Evolutionary conservation across 2,888 invertebrate genomes (phyloP).

Genomic region (Drosophila gaucha): DNA sequence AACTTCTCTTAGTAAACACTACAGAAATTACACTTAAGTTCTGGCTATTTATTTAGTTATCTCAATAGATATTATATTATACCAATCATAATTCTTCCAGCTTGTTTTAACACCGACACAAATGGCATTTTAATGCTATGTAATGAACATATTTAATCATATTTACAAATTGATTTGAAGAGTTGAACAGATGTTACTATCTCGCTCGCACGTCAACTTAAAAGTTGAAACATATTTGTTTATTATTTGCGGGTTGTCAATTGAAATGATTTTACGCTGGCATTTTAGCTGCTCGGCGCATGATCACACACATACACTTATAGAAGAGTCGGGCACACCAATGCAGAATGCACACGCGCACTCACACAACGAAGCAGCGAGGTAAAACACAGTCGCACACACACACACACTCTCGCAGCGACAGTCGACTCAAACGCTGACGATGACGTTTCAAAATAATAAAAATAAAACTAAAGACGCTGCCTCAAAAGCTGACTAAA

Average conservation of each 20-base stretch:
- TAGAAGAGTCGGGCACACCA: slow-evolving; percentile 24
- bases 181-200: slow-evolving; percentile 4
- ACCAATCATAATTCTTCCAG: background rate
- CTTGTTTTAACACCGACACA: background rate
- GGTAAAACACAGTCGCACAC: slow-evolving; percentile 26
- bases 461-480: slow-evolving; percentile 35
- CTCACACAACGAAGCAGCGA: slow-evolving; percentile 41
- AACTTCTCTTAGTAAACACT: too few species aligned
- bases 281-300: slow-evolving; percentile 55
- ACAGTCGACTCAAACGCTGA: slow-evolving; percentile 59
- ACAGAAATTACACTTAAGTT: background rate
- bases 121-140: slow-evolving; percentile 6
- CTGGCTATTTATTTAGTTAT: too few species aligned
- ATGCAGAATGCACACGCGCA: slow-evolving; percentile 66
- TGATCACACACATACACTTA: slow-evolving; percentile 58
- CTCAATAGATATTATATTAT: background rate
- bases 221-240: slow-evolving; percentile 39
- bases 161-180: slow-evolving; percentile 8
- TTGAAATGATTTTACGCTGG: slow-evolving; percentile 60
- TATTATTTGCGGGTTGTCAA: slow-evolving; percentile 62
- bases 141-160: slow-evolving; percentile 5
- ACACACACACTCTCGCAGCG: slow-evolving; percentile 8
- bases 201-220: background rate
- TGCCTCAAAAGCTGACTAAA: slow-evolving; percentile 16
- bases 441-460: slow-evolving; percentile 66